These are phyloP conservation scores for Stratiolaelaps scimitus DNA, from an alignment of 1,140 invertebrate species.

Conservation along the genomic window DNA sequence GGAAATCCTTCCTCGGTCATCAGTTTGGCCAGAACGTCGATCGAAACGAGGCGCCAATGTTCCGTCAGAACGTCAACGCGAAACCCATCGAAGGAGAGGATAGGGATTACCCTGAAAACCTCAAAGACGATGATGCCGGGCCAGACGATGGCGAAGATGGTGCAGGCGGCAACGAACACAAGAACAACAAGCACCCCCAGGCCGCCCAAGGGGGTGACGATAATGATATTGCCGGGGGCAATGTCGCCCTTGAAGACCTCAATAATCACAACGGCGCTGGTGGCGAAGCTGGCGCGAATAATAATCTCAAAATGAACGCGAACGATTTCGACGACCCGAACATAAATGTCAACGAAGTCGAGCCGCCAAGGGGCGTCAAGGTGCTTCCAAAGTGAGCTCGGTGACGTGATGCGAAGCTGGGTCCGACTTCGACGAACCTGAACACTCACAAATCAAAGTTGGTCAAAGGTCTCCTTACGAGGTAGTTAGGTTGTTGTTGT, in stretches of 20 bases:
- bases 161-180: neutral
- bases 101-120: conserved; percentile 1
- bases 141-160: conserved; percentile 13
- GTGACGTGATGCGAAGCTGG: too few species aligned
- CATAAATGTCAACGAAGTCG: too few species aligned
- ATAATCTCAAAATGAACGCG: too few species aligned
- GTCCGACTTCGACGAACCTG: too few species aligned
- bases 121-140: conserved; percentile 21
- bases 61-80: neutral
- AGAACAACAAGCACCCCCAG: neutral
- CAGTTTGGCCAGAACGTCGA: conserved; percentile 12
- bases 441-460: too few species aligned
- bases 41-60: conserved; percentile 2
- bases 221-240: neutral
- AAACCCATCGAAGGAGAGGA: neutral
- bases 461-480: too few species aligned
- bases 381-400: too few species aligned
- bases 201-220: neutral
- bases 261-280: too few species aligned
- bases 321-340: too few species aligned
- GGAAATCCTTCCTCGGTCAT: neutral
- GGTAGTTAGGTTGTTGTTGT: too few species aligned
- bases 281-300: too few species aligned
- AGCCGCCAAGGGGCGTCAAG: too few species aligned
- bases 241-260: neutral